Conservation (phyloP, 2,888 invertebrate genomes). For the Ennomos fuscantarius region DNA sequence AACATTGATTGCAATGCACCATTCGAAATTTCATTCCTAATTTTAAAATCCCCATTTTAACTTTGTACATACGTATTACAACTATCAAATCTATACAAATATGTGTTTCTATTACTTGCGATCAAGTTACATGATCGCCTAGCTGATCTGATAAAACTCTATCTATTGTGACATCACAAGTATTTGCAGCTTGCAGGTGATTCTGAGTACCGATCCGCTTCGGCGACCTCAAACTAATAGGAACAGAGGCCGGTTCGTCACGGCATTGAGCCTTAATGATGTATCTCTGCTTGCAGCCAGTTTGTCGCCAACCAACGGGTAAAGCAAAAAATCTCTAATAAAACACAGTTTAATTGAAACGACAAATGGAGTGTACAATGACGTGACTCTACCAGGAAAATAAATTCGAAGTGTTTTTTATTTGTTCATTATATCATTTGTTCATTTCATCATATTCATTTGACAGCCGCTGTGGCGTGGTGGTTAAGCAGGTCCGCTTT, state of each 20-base stretch:
- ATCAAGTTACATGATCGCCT: too few relatives aligned
- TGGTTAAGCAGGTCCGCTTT: too few relatives aligned
- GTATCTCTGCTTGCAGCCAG: conserved; percentile 45
- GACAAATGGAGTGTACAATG: conserved; percentile 13
- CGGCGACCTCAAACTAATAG: conserved; percentile 43
- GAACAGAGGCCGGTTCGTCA: conserved; percentile 47
- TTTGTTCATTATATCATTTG: too few relatives aligned
- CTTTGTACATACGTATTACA: too few relatives aligned
- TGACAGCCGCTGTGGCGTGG: too few relatives aligned
- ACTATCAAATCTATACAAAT: too few relatives aligned
- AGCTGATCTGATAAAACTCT: neutral
- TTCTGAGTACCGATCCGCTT: conserved; percentile 43
- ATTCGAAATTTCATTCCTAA: too few relatives aligned
- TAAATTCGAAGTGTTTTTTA: neutral
- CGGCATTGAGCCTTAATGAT: conserved; percentile 53
- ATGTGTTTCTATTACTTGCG: too few relatives aligned
- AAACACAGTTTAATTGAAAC: conserved; percentile 21
- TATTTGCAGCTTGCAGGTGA: conserved; percentile 16
- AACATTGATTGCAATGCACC: too few relatives aligned
- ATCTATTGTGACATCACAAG: conserved; percentile 21
- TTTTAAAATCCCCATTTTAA: too few relatives aligned
- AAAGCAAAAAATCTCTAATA: conserved; percentile 23
- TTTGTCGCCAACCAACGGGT: conserved; percentile 47
- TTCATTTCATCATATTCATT: too few relatives aligned
- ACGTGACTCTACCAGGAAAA: conserved; percentile 11